phyloP scores from a whole-genome alignment of 2,888 invertebrate species.

The Pyrrhia umbra region DNA sequence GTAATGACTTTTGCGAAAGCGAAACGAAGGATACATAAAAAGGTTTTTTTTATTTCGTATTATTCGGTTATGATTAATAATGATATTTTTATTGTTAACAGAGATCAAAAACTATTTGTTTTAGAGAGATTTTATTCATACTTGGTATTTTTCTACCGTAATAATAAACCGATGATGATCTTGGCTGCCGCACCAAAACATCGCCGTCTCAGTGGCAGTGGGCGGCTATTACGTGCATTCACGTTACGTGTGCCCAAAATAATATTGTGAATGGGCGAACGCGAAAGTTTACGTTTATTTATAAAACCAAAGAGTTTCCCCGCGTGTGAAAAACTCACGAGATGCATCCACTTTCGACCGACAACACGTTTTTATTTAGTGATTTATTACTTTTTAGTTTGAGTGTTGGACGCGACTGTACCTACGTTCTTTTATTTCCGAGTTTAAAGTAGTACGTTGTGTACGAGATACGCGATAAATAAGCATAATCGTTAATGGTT shows the following conservation, averaged over 20 bases:
- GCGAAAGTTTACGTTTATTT: slow-evolving; percentile 57
- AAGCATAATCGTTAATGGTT: background rate
- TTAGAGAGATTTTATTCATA: background rate
- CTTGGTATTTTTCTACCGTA: slow-evolving; percentile 5
- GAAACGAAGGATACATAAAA: background rate
- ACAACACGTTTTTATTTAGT: slow-evolving; percentile 22
- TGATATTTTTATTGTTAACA: background rate
- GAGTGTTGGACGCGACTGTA: background rate
- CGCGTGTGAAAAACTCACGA: slow-evolving; percentile 40
- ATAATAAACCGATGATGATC: slow-evolving; percentile 38
- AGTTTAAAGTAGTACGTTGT: background rate
- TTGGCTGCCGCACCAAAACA: slow-evolving; percentile 36
- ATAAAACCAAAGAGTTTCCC: slow-evolving; percentile 59
- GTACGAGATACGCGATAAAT: slow-evolving; percentile 1
- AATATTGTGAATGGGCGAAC: slow-evolving; percentile 62
- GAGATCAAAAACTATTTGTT: background rate
- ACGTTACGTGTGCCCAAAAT: slow-evolving; percentile 56
- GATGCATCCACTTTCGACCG: slow-evolving; percentile 36
- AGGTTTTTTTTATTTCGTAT: too few species aligned
- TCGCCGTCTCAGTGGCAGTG: slow-evolving; percentile 37
- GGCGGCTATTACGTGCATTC: slow-evolving; percentile 55
- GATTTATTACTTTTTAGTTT: slow-evolving; percentile 32
- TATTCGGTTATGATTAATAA: too few species aligned
- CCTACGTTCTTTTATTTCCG: background rate
- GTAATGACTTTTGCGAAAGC: background rate